Base-by-base conservation (phyloP, 1,140 invertebrate species). In the Philaenus spumarius region DNA sequence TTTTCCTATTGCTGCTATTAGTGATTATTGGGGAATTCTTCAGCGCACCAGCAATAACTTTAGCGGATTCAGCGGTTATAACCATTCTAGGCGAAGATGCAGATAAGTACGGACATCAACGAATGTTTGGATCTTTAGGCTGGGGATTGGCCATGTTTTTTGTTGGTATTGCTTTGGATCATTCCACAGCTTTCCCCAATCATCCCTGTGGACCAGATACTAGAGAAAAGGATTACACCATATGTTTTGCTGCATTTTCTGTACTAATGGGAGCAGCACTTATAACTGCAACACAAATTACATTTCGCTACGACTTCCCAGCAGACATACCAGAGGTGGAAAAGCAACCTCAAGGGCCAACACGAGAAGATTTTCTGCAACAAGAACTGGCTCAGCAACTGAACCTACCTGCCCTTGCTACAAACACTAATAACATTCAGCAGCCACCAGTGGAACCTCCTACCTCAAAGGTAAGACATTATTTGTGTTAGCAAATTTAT, bases 71-170 rank as follows among this genome's bases (percentile, higher is more conserved):
- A 0, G 93, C 91, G 1, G 94, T 96, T 0, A 87, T 97, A 17
- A 91, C 89, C 1, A 79, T 95, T 54, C 79, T 97, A 0, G 92
- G 90, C 0, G 93, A 96, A 71, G 89, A 93, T 74, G 91, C 94
- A 30, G 91, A 92, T 64, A 84, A 86, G 64, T 98, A 98, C 71
- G 95, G 95, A 0, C 88, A 95, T 63, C 95, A 98, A 73, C 82
- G 96, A 63, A 97, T 99, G 93, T 98, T 98, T 70, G 97, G 97
- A 0, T 98, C 95, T 24, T 75, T 98, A 45, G 97, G 97, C 19
- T 98, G 95, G 96, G 96, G 93, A 24, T 74, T 98, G 58, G 89
- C 95, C 11, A 99, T 99, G 96, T 98, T 99, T 72, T 90, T 98
- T 69, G 93, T 98, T 43, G 96, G 96, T 35, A 95, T 97, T 63